Evolutionary conservation across 2,888 invertebrate genomes (phyloP).

Genomic region (Lithophane socia): DNA sequence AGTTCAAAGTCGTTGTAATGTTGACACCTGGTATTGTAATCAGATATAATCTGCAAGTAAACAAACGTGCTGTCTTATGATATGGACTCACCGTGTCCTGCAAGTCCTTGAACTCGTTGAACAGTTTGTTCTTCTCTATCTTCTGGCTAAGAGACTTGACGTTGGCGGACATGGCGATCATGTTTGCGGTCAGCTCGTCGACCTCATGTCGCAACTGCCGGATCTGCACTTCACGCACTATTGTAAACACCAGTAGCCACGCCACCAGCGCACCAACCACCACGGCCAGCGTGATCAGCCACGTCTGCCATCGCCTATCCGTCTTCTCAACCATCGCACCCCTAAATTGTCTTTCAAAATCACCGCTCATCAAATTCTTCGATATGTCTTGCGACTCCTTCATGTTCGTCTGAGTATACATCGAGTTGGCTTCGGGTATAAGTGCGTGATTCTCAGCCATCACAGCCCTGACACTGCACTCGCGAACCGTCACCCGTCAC

Average conservation of each 20-base stretch:
- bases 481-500: constrained; percentile 72
- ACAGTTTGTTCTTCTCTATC: constrained; percentile 80
- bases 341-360: constrained; percentile 84
- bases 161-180: constrained; percentile 82
- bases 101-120: constrained; percentile 81
- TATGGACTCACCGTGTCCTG: constrained; percentile 85
- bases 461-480: constrained; percentile 79
- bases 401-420: constrained; percentile 84
- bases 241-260: constrained; percentile 81
- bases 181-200: constrained; percentile 82
- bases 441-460: constrained; percentile 86
- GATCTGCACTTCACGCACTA: constrained; percentile 83
- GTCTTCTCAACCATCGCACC: constrained; percentile 76
- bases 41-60: constrained; percentile 44
- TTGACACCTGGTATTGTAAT: constrained; percentile 56
- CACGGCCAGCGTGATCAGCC: constrained; percentile 73
- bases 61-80: constrained; percentile 36
- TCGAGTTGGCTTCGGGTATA: constrained; percentile 79
- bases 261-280: constrained; percentile 75
- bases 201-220: constrained; percentile 80
- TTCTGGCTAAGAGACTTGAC: constrained; percentile 83
- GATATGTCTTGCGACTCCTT: constrained; percentile 84
- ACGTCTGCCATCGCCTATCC: constrained; percentile 73
- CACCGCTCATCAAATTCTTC: constrained; percentile 86
- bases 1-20: constrained; percentile 45